These are phyloP conservation scores for Hydraecia micacea DNA, from an alignment of 2,888 invertebrate species.

Conservation along the genomic window DNA sequence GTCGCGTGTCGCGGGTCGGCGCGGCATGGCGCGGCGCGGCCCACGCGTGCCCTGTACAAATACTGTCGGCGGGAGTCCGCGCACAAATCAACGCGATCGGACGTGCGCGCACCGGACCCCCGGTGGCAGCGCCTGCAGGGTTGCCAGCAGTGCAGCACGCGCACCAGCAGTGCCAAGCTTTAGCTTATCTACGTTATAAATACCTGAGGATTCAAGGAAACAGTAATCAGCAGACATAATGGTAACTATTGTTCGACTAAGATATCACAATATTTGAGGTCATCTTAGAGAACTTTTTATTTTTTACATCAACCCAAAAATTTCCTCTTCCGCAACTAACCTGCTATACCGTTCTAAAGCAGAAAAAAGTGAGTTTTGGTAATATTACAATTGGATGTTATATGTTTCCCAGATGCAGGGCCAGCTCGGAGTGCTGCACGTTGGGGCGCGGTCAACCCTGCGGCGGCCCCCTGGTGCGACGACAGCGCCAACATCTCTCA, in stretches of 20 bases:
- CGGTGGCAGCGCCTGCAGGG: conserved; percentile 78
- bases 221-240: background rate
- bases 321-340: background rate
- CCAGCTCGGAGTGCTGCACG: background rate
- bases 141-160: conserved; percentile 57
- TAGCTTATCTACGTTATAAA: background rate
- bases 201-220: background rate
- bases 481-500: conserved; percentile 88
- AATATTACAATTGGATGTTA: background rate
- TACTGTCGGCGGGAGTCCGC: conserved; percentile 87
- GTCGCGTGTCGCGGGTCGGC: conserved; percentile 59
- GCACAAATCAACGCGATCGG: conserved; percentile 88
- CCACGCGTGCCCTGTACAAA: conserved; percentile 85
- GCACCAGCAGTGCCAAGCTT: background rate
- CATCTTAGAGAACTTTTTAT: background rate
- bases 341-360: background rate
- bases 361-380: background rate
- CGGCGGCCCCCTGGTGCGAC: conserved; percentile 79
- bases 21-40: conserved; percentile 64
- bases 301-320: background rate
- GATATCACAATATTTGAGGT: too few relatives aligned
- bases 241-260: background rate
- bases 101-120: conserved; percentile 81
- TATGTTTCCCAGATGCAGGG: conserved; percentile 32
- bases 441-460: conserved; percentile 75